Percentiles rank a stretch among this genome's conserved stretches.
These are phyloP conservation scores for Venturia canescens DNA, from an alignment of 1,140 invertebrate genomes.

Conservation along the genomic window DNA sequence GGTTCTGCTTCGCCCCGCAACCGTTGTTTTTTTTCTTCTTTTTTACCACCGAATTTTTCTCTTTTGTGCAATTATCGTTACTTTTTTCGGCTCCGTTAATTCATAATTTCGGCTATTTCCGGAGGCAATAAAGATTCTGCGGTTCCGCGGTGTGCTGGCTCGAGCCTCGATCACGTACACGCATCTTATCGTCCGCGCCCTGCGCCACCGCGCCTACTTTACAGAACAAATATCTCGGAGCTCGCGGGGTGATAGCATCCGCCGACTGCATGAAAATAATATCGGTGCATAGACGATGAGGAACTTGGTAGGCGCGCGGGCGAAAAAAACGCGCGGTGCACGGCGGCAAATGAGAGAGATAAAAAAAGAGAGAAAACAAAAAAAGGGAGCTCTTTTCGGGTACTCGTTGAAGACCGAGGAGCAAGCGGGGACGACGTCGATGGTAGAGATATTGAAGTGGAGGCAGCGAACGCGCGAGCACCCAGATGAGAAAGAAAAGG, in stretches of 20 bases:
- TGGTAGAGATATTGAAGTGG: conserved; percentile 3
- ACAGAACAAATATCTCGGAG: conserved; percentile 16
- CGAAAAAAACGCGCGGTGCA: not conserved
- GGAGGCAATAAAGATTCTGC: not conserved
- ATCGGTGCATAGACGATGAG: conserved; percentile 35
- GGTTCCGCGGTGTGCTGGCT: not conserved
- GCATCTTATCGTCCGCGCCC: not conserved
- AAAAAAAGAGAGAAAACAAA: conserved; percentile 40
- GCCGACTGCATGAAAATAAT: too few species aligned
- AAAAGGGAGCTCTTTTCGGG: conserved; percentile 30
- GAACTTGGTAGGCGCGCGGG: conserved; percentile 11
- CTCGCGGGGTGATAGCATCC: too few species aligned
- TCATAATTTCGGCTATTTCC: conserved; percentile 4
- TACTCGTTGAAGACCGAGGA: not conserved
- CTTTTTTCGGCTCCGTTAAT: not conserved
- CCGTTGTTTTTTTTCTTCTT: too few species aligned
- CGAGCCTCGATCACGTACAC: not conserved
- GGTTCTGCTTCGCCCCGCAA: not conserved
- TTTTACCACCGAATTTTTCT: not conserved
- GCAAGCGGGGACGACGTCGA: conserved; percentile 7
- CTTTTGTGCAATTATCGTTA: not conserved
- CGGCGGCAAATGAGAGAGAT: conserved; percentile 20
- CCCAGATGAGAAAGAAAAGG: conserved; percentile 1
- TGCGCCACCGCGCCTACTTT: not conserved
- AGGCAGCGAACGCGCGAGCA: not conserved